A percentile compares a stretch with the other conserved stretches of the same genome.
Evolutionary conservation across 2,888 invertebrate species (phyloP).

Genomic region (Ophioninae sp.): DNA sequence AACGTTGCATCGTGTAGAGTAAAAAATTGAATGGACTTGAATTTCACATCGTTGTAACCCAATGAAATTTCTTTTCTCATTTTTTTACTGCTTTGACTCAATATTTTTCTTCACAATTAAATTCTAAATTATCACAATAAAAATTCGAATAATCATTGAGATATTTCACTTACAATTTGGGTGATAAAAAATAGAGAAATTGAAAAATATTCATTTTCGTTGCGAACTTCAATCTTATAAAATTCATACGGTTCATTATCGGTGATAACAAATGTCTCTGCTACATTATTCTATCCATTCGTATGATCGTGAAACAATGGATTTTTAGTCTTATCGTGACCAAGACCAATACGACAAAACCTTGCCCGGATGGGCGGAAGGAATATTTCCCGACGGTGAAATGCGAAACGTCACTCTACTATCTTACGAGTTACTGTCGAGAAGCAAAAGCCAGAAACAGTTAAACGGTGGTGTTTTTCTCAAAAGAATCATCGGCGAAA

Average conservation of each 20-base stretch:
- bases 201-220: too few species aligned
- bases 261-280: background rate
- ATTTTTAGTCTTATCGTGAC: slow-evolving; percentile 49
- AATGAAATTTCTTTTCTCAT: too few species aligned
- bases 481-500: slow-evolving; percentile 70
- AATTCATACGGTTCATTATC: too few species aligned
- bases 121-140: too few species aligned
- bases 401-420: slow-evolving; percentile 59
- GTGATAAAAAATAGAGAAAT: too few species aligned
- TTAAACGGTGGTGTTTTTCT: slow-evolving; percentile 82
- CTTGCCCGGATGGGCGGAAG: slow-evolving; percentile 80
- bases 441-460: slow-evolving; percentile 81
- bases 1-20: background rate
- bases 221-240: too few species aligned
- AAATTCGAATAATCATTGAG: too few species aligned
- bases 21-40: too few species aligned
- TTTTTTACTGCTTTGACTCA: too few species aligned
- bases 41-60: too few species aligned
- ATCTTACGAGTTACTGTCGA: slow-evolving; percentile 76
- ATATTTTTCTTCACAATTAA: too few species aligned
- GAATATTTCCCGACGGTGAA: slow-evolving; percentile 77
- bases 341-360: slow-evolving; percentile 24
- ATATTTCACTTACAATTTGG: too few species aligned
- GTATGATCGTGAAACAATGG: background rate
- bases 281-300: background rate